These are phyloP conservation scores for Plecturocebus donacophilus DNA, from an alignment of 2,113 vertebrate species.

Conservation along the genomic window DNA sequence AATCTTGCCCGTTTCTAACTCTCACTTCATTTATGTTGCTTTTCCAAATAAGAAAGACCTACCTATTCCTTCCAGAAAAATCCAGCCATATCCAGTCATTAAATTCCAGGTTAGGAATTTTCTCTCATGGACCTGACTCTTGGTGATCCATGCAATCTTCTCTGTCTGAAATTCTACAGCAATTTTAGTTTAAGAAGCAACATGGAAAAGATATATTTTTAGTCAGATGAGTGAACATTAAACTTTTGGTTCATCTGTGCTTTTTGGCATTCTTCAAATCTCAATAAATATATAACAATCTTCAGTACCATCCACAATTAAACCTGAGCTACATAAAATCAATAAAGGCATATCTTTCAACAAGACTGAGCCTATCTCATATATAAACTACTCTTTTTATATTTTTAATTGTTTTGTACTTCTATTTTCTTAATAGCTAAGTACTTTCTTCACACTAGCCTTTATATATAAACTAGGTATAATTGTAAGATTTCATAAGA, in stretches of 20 bases:
- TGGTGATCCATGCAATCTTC: background rate
- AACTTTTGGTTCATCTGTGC: conserved; percentile 58
- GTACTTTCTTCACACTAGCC: background rate
- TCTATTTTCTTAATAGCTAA: background rate
- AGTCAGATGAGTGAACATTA: conserved; percentile 46
- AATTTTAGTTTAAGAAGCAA: conserved; percentile 48
- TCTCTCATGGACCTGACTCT: background rate
- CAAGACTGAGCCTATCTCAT: background rate
- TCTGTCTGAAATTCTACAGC: conserved; percentile 5
- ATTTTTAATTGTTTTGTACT: background rate
- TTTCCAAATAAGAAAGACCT: conserved; percentile 43
- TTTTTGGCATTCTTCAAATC: conserved; percentile 64
- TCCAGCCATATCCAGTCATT: background rate
- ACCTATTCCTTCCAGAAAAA: background rate
- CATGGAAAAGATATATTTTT: conserved; percentile 6
- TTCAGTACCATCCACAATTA: background rate
- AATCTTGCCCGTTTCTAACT: background rate
- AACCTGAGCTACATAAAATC: background rate
- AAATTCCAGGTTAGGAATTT: conserved; percentile 18
- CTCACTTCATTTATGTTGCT: conserved; percentile 44
- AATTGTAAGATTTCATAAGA: background rate
- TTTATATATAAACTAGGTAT: background rate
- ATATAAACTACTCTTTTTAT: background rate
- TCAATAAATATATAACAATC: conserved; percentile 39
- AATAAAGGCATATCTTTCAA: conserved; percentile 29